Evolutionary conservation across 2,113 vertebrate genomes (phyloP).

Genomic region (Trogon melanurus): DNA sequence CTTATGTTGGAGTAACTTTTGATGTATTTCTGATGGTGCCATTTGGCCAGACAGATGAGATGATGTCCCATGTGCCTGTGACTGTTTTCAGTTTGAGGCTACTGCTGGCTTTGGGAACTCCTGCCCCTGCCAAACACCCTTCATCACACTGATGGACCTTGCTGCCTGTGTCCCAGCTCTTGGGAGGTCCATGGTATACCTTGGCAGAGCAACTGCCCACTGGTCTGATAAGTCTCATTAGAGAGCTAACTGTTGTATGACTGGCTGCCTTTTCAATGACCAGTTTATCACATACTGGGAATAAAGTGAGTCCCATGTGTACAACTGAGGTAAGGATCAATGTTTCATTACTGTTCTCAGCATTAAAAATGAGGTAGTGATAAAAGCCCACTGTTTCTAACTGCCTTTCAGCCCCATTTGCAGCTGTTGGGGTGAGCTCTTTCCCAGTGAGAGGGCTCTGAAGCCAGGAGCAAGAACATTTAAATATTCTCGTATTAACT

Average conservation of each 20-base stretch:
- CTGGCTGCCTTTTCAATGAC: background rate
- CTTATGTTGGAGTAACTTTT: background rate
- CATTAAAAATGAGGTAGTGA: background rate
- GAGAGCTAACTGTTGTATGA: background rate
- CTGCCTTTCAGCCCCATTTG: background rate
- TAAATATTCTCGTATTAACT: background rate
- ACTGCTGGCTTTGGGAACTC: accelerated
- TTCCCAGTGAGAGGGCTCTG: background rate
- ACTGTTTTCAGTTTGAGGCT: accelerated
- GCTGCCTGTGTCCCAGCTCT: background rate
- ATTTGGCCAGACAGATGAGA: accelerated
- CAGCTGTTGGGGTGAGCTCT: background rate
- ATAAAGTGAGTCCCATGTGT: background rate
- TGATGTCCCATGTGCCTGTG: accelerated
- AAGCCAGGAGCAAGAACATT: background rate
- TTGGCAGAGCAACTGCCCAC: background rate
- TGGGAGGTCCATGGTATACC: background rate
- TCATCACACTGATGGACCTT: accelerated
- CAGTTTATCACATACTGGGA: background rate
- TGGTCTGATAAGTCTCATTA: background rate
- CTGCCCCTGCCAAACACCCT: too few relatives aligned
- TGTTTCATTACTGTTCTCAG: background rate
- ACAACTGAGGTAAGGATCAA: background rate
- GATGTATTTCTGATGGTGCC: background rate
- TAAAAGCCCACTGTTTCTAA: background rate